Base-by-base conservation (phyloP, 2,797 vertebrate genomes). In the Danio albolineatus region DNA sequence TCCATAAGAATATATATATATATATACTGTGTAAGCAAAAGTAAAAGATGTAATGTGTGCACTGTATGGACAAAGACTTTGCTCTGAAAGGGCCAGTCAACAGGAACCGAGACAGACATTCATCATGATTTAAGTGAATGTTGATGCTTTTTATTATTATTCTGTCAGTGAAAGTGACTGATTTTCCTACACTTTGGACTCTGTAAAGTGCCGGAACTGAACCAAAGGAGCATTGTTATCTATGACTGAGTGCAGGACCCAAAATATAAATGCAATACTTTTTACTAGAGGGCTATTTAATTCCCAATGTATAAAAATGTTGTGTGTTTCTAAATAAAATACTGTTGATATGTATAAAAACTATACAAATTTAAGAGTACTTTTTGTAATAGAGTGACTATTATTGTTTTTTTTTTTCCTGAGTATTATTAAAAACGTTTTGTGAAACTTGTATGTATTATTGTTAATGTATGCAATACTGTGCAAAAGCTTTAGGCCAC, bases 191-290 rank as follows among this genome's bases (percentile, higher is more conserved):
- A 59, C 56, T 82, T 43, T 72, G 48, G 76, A 69, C 67, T 74
- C 66, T 79, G 39, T 39, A 73, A 57, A 78, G 46, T 56, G 51
- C n/a, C 9, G 59, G 65, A 51, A 77, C 54, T 64, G 16, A 44
- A 82, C 70, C 74, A 64, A 79, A 81, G 43, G 81, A 69, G 43
- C 59, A 56, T 56, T 65, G 10, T 57, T 60, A 75, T 46, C 57
- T 48, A 44, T 76, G 82, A 59, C 62, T 54, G 57, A 39, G 48
- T 21, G 5, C 78, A 48, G 74, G 51, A 49, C 67, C 56, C 62
- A 76, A 6, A 76, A 85, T 76, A 67, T 16, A 61, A 74, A 76
- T 38, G 56, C 49, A 65, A 60, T 28, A 67, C 39, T 64, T 64
- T 81, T 81, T 38, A 76, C 59, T n/a, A 60, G 64, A 48, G 59